Evolutionary conservation across 2,113 vertebrate genomes (phyloP).

Genomic region (Jacana jacana): DNA sequence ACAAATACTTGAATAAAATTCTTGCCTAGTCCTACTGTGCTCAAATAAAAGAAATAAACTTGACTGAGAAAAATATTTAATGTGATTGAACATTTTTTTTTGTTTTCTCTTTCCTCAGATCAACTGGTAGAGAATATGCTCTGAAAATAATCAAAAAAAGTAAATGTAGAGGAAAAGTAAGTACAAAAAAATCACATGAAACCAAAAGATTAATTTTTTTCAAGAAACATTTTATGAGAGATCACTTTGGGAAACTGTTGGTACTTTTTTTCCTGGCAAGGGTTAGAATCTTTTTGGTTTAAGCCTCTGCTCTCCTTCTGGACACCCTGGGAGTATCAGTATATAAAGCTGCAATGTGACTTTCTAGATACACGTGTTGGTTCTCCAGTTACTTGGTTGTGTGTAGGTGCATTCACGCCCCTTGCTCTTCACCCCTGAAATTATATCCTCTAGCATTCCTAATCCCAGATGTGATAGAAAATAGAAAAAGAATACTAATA

Average conservation of each 20-base stretch:
- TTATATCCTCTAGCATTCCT: not conserved
- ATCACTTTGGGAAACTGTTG: not conserved
- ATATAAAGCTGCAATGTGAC: not conserved
- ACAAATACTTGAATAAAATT: not conserved
- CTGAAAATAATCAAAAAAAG: constrained; percentile 98
- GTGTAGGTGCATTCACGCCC: not conserved
- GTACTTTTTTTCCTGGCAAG: not conserved
- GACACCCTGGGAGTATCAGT: not conserved
- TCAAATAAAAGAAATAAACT: not conserved
- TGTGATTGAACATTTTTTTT: not conserved
- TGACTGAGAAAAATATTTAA: not conserved
- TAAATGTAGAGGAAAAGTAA: constrained; percentile 97
- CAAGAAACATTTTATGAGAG: not conserved
- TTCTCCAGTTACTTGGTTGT: not conserved
- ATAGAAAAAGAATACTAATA: not conserved
- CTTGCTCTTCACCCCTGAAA: not conserved
- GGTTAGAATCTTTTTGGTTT: not conserved
- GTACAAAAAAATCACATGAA: not conserved
- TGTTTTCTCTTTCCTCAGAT: constrained; percentile 70
- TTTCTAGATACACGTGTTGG: not conserved
- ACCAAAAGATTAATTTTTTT: not conserved
- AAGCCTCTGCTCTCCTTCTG: not conserved
- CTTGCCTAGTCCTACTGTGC: not conserved
- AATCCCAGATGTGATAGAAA: not conserved
- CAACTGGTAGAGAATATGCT: constrained; percentile 93